A percentile compares a stretch with the other conserved stretches of the same genome.
Evolutionary conservation across 2,113 vertebrate genomes (phyloP).

Genomic region (Jacana jacana): DNA sequence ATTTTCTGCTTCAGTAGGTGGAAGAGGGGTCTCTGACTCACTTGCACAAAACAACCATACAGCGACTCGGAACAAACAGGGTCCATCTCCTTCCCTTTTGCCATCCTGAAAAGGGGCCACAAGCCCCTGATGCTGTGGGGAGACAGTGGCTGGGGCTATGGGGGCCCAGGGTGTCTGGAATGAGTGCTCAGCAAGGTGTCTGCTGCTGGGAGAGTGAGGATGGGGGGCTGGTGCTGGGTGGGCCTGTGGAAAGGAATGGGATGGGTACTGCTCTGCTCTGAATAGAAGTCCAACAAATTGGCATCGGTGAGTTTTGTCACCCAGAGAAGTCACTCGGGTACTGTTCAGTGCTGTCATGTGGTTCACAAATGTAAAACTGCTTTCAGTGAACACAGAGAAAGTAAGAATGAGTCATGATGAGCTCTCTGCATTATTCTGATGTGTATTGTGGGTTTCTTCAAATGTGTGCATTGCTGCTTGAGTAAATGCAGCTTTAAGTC

Average conservation of each 20-base stretch:
- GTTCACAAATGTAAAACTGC: constrained; percentile 47
- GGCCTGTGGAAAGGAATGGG: background rate
- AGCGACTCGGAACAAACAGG: background rate
- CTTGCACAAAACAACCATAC: background rate
- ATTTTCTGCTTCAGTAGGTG: background rate
- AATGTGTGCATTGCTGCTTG: constrained; percentile 1
- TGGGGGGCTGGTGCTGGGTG: background rate
- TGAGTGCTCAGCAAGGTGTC: accelerated
- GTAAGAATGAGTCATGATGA: constrained; percentile 60
- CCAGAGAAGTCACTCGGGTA: background rate
- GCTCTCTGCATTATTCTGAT: constrained; percentile 48
- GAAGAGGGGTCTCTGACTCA: background rate
- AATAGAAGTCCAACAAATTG: background rate
- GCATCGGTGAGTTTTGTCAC: background rate
- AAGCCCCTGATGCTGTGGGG: background rate
- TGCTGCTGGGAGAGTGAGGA: background rate
- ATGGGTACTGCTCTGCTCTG: background rate
- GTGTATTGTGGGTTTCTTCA: constrained; percentile 42
- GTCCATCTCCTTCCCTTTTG: background rate
- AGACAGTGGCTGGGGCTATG: background rate
- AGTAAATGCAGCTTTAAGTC: constrained; percentile 33
- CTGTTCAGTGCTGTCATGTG: background rate
- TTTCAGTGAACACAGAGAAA: background rate
- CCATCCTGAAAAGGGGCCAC: background rate
- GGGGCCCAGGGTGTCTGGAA: background rate